Evolutionary conservation across 1,140 invertebrate species (phyloP).

Genomic region (Listronotus oregonensis): DNA sequence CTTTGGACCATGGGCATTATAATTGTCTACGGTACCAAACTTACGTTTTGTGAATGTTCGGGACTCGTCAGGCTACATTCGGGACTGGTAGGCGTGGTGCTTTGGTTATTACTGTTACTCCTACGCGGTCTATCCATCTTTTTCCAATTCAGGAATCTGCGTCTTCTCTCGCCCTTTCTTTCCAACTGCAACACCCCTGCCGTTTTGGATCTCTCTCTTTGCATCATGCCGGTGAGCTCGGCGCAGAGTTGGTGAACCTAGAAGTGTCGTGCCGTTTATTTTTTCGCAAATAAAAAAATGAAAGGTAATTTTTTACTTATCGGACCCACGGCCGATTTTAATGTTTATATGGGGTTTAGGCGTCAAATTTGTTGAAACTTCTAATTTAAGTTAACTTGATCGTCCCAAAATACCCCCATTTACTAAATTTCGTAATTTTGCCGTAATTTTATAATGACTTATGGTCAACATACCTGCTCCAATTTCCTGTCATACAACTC

Average conservation of each 20-base stretch:
- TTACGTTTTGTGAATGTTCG: constrained; percentile 39
- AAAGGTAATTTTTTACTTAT: no score
- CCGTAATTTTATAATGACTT: no score
- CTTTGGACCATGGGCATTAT: no score
- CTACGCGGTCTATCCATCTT: constrained; percentile 52
- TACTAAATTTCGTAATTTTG: no score
- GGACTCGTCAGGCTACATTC: constrained; percentile 56
- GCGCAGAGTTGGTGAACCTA: constrained; percentile 82
- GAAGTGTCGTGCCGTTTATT: no score
- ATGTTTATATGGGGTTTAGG: no score
- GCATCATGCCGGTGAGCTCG: constrained; percentile 82
- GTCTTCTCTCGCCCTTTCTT: constrained; percentile 60
- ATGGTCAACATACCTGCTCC: constrained; percentile 68
- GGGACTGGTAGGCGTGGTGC: constrained; percentile 60
- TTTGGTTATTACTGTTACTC: constrained; percentile 43
- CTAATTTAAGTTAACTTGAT: no score
- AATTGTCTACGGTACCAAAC: no score
- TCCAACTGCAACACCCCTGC: constrained; percentile 29
- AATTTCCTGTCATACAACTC: constrained; percentile 92
- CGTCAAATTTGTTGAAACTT: no score
- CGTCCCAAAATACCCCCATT: no score
- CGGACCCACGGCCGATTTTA: no score
- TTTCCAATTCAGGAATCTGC: constrained; percentile 66
- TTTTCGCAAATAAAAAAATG: no score
- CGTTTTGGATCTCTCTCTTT: constrained; percentile 69